These are phyloP conservation scores for Nematolebias whitei DNA, from an alignment of 2,113 vertebrate species.

Conservation along the genomic window DNA sequence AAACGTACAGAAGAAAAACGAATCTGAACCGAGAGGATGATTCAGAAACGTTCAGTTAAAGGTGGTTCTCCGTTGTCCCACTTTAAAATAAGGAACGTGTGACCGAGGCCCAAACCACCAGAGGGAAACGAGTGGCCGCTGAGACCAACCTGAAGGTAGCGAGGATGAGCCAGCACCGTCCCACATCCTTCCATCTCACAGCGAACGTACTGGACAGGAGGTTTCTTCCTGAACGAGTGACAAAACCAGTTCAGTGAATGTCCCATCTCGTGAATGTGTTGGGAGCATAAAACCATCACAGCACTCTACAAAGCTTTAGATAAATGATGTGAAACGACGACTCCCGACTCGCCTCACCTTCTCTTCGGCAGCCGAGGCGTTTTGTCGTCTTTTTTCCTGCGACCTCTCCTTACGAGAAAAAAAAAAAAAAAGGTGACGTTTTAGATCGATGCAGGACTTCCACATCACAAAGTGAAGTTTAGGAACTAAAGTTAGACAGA, in stretches of 20 bases:
- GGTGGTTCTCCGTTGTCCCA: too few relatives aligned
- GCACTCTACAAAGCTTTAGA: neutral
- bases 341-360: conserved; percentile 78
- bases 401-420: conserved; percentile 85
- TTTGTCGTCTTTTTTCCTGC: conserved; percentile 96
- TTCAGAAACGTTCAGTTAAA: too few relatives aligned
- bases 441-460: neutral
- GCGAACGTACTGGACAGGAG: conserved; percentile 96
- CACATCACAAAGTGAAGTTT: neutral
- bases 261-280: neutral
- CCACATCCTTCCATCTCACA: conserved; percentile 98
- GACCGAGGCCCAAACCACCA: neutral
- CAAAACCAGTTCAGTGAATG: neutral
- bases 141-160: conserved; percentile 90
- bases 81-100: neutral
- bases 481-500: neutral
- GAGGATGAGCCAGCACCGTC: conserved; percentile 94
- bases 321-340: neutral
- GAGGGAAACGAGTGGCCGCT: too few relatives aligned
- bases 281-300: neutral
- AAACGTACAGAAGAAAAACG: too few relatives aligned
- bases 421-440: neutral
- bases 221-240: conserved; percentile 89
- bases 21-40: too few relatives aligned
- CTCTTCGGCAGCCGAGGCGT: conserved; percentile 94